Evolutionary conservation across 1,140 invertebrate species (phyloP), one percentile per base, ranked within the genome.

Genomic region (Zophobas morio): DNA sequence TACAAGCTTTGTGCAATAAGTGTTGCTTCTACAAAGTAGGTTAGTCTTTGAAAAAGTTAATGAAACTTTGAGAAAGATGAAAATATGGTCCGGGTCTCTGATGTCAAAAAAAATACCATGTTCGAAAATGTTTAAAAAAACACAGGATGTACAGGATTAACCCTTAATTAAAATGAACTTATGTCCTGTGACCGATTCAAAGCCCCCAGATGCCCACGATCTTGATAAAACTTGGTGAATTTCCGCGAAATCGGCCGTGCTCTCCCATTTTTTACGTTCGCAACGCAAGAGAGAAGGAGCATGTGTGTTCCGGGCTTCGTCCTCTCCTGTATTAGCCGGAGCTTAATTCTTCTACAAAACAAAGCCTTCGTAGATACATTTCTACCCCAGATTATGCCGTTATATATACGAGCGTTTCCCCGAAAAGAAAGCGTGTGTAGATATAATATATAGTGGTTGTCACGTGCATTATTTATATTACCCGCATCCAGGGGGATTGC

Each of bases 401-500:
- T 81, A 81, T 81, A 81, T 81, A 80, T 81, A 77, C 47, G 70
- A 73, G 54, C 71, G 51, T 56, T 80, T 81, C 74, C 77, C 76
- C 75, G 70, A 72, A 73, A 81, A 76, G 76, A 81, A 78, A 78
- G 71, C 79, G 77, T 80, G 77, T 80, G 60, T 79, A 77, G 80
- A 79, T 82, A 82, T 83, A 83, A 83, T 83, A 83, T 82, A 83
- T 83, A 82, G 82, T 74, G 76, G 78, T 81, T 83, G 82, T 83
- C 82, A 83, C 81, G 81, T 83, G 79, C 79, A 83, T 83, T 83
- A 83, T 83, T 83, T 83, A 83, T 83, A 83, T 82, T 82, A 82
- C 81, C 70, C 79, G 70, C 77, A 77, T 79, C 78, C 75, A 80
- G 79, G 78, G 79, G 82, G 76, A 80, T 80, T 80, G 82, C 81